These are phyloP conservation scores for Threskiornis aethiopicus DNA, from an alignment of 2,797 vertebrate genomes.

Conservation along the genomic window DNA sequence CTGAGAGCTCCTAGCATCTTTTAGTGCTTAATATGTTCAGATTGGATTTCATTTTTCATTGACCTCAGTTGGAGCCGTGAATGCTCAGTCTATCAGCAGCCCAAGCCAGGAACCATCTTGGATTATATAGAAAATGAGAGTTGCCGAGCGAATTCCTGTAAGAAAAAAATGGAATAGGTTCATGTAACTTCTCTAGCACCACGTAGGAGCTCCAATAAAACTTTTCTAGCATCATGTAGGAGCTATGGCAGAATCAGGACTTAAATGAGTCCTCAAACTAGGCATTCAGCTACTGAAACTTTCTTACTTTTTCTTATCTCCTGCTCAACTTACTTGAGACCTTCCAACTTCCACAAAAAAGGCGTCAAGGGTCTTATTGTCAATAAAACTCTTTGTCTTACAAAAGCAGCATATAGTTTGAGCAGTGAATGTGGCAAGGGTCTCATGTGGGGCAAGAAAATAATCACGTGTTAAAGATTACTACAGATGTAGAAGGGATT, in stretches of 20 bases:
- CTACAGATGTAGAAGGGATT: not conserved
- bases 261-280: not conserved
- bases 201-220: not conserved
- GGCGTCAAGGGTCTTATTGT: not conserved
- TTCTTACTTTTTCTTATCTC: not conserved
- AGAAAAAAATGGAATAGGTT: not conserved
- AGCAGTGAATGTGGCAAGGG: not conserved
- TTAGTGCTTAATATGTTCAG: not conserved
- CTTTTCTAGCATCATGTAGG: not conserved
- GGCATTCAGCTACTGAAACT: not conserved
- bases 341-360: not conserved
- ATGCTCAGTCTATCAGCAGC: not conserved
- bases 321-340: not conserved
- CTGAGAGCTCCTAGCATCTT: not conserved
- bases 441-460: not conserved
- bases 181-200: not conserved
- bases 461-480: not conserved
- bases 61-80: not conserved
- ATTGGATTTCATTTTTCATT: constrained; percentile 27
- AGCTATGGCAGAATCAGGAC: not conserved
- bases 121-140: not conserved
- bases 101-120: not conserved
- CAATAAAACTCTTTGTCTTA: not conserved
- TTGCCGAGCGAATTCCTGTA: not conserved
- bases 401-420: not conserved